Evolutionary conservation across 1,140 invertebrate genomes (phyloP).

Genomic region (Ooceraea biroi): DNA sequence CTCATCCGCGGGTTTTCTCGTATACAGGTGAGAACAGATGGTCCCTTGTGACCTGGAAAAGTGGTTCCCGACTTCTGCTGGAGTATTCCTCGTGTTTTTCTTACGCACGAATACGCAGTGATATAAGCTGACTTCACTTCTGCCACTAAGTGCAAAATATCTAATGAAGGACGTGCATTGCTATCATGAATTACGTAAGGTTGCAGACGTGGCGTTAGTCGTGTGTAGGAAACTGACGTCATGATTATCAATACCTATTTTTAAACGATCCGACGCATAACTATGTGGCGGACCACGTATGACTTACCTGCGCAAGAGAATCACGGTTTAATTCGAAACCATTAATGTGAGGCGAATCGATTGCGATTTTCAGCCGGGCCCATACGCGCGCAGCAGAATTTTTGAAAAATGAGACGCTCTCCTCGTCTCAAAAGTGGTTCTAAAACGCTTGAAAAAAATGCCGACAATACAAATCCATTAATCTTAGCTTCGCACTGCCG

Average conservation of each 20-base stretch:
- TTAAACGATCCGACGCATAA: slow-evolving; percentile 54
- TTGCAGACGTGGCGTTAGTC: background rate
- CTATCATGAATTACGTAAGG: slow-evolving; percentile 31
- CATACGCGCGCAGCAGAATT: slow-evolving; percentile 67
- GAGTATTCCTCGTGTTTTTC: background rate
- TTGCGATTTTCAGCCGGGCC: slow-evolving; percentile 74
- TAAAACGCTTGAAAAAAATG: slow-evolving; percentile 81
- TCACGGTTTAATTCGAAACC: slow-evolving; percentile 77
- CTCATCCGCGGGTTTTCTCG: slow-evolving; percentile 57
- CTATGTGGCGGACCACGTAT: slow-evolving; percentile 15
- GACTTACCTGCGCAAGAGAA: slow-evolving; percentile 32
- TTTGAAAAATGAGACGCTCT: slow-evolving; percentile 81
- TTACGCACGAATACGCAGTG: background rate
- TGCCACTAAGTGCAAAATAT: slow-evolving; percentile 15
- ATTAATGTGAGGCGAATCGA: slow-evolving; percentile 79
- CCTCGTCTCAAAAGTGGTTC: slow-evolving; percentile 79
- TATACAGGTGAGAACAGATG: slow-evolving; percentile 51
- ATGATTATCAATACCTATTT: slow-evolving; percentile 61
- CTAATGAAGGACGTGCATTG: slow-evolving; percentile 17
- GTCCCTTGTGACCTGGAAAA: slow-evolving; percentile 73
- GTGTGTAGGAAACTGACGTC: slow-evolving; percentile 40
- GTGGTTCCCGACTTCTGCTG: background rate
- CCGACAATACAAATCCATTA: slow-evolving; percentile 82
- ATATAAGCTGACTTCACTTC: background rate
- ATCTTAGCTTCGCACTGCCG: slow-evolving; percentile 75